Evolutionary conservation across 1,140 invertebrate genomes (phyloP).

Genomic region (Scylla paramamosain): DNA sequence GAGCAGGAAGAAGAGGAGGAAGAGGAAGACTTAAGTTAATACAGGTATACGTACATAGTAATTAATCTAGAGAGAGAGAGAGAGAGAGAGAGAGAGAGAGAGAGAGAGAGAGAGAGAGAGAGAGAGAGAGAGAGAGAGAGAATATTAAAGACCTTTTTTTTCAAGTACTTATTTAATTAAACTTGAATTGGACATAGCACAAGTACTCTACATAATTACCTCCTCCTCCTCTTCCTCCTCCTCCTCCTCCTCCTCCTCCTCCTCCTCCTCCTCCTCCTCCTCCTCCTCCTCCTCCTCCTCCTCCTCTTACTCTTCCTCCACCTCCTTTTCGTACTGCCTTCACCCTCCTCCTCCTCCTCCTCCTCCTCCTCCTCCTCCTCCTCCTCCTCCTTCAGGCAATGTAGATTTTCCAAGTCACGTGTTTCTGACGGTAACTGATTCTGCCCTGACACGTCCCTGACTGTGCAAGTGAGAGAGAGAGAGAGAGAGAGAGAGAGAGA

Average conservation of each 20-base stretch:
- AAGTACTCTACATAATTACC: neutral
- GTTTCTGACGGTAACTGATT: neutral
- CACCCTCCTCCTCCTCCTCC: neutral
- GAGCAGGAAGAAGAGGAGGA: too few relatives aligned
- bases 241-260: neutral
- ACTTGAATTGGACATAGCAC: too few relatives aligned
- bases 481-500: constrained; percentile 51
- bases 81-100: too few relatives aligned
- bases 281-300: neutral
- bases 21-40: too few relatives aligned
- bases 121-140: too few relatives aligned
- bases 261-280: neutral
- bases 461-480: neutral
- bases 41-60: too few relatives aligned
- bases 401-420: neutral
- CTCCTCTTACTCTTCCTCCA: neutral
- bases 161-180: too few relatives aligned
- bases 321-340: neutral
- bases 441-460: neutral
- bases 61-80: too few relatives aligned
- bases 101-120: too few relatives aligned
- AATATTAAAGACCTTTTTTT: too few relatives aligned
- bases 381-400: too few relatives aligned
- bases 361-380: neutral
- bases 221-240: neutral